phyloP scores from a whole-genome alignment of 1,140 invertebrate species.

The Potamilus streckersoni region DNA sequence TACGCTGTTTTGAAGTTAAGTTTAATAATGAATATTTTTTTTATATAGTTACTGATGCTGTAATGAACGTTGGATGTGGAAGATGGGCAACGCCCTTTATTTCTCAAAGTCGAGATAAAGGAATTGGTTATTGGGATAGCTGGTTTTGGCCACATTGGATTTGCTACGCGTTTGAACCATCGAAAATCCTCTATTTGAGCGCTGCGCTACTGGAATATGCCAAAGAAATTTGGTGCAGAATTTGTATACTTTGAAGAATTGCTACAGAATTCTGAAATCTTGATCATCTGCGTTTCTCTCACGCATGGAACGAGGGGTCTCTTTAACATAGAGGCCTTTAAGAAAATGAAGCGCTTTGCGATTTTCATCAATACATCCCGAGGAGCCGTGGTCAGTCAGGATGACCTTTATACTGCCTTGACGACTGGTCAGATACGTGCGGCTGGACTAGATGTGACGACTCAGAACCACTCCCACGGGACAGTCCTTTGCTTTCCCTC shows the following conservation, averaged over 20 bases:
- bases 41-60: slow-evolving; percentile 42
- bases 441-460: slow-evolving; percentile 93
- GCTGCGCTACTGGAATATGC: slow-evolving; percentile 75
- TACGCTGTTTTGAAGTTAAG: too few species aligned
- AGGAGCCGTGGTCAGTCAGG: slow-evolving; percentile 65
- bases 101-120: slow-evolving; percentile 84
- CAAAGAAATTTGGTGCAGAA: slow-evolving; percentile 74
- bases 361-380: slow-evolving; percentile 65
- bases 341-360: slow-evolving; percentile 62
- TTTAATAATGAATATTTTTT: not conserved
- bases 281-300: slow-evolving; percentile 61
- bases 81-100: slow-evolving; percentile 89
- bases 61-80: slow-evolving; percentile 57
- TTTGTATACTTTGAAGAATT: slow-evolving; percentile 73
- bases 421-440: slow-evolving; percentile 77
- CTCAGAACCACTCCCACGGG: slow-evolving; percentile 87
- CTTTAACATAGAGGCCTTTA: slow-evolving; percentile 59
- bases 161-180: slow-evolving; percentile 78
- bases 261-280: slow-evolving; percentile 60
- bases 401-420: slow-evolving; percentile 57
- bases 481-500: slow-evolving; percentile 82
- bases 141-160: slow-evolving; percentile 81
- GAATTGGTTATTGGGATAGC: slow-evolving; percentile 88
- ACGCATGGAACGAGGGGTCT: slow-evolving; percentile 53
- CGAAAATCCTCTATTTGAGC: slow-evolving; percentile 78